Conservation (phyloP, 2,113 vertebrate species). For the Malurus cyaneus region DNA sequence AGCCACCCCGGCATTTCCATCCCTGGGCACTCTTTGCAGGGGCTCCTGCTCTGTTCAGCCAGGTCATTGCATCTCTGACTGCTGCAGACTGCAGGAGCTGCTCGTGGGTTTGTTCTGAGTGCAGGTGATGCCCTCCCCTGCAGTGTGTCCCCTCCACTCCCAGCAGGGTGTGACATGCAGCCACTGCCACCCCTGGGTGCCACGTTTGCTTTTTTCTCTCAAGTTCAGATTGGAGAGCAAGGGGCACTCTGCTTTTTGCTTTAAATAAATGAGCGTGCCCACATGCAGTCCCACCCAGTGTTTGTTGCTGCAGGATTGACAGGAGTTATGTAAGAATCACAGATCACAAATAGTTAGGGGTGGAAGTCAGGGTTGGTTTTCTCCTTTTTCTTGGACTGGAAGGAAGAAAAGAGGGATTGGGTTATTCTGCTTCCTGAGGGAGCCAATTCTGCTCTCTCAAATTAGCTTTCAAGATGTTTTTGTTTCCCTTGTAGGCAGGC, state of each 20-base stretch:
- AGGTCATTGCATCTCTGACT: background rate
- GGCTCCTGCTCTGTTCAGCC: background rate
- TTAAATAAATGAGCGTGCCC: background rate
- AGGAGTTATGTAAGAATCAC: background rate
- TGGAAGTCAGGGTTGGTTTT: background rate
- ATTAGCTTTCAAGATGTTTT: background rate
- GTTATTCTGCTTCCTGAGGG: background rate
- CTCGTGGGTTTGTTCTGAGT: background rate
- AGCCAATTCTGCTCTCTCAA: background rate
- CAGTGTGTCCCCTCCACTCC: background rate
- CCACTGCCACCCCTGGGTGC: background rate
- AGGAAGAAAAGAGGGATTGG: background rate
- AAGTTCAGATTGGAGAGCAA: background rate
- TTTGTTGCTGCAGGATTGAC: background rate
- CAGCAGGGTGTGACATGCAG: background rate
- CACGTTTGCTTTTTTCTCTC: background rate
- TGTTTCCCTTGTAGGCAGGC: background rate
- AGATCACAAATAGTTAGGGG: background rate
- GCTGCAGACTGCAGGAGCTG: background rate
- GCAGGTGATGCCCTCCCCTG: background rate
- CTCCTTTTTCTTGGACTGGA: background rate
- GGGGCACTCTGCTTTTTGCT: background rate
- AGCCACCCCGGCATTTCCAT: background rate
- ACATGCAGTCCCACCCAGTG: background rate
- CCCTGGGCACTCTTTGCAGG: background rate